A percentile compares a stretch with the other conserved stretches of the same genome.
Evolutionary conservation across 2,113 vertebrate species (phyloP).

Genomic region (Taxidea taxus): DNA sequence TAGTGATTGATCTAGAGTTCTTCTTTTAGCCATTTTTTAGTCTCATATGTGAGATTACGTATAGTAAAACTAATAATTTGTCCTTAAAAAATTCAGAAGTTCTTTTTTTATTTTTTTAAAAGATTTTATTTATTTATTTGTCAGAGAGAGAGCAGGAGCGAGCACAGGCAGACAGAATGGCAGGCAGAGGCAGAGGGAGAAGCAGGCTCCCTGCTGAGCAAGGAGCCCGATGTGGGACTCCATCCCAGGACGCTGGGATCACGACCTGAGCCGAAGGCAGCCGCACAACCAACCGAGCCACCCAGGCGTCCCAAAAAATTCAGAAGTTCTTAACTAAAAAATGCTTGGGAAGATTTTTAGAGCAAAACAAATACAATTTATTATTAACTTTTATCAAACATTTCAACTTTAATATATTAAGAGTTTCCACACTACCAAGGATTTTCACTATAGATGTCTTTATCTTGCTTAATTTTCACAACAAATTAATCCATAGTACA

Average conservation of each 20-base stretch:
- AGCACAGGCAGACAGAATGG: too few species aligned
- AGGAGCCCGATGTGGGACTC: too few species aligned
- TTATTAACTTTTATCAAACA: neutral
- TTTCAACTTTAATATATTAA: neutral
- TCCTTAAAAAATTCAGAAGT: neutral
- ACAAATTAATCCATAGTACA: neutral
- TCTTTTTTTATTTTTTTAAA: too few species aligned
- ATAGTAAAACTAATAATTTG: neutral
- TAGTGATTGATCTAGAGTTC: neutral
- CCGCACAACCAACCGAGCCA: too few species aligned
- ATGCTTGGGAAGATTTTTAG: neutral
- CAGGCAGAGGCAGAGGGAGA: too few species aligned
- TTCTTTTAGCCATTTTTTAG: neutral
- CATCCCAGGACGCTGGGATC: too few species aligned
- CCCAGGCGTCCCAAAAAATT: too few species aligned
- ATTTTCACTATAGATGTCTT: neutral
- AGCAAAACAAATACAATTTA: slow-evolving; percentile 3
- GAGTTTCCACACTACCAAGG: neutral
- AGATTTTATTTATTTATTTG: too few species aligned
- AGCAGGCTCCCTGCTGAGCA: too few species aligned
- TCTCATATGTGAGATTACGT: neutral
- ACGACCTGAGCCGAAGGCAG: too few species aligned
- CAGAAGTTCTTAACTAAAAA: neutral
- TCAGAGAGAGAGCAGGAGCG: too few species aligned
- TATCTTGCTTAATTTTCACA: neutral